These are phyloP conservation scores for Balaeniceps rex DNA, from an alignment of 2,113 vertebrate species.

Conservation along the genomic window DNA sequence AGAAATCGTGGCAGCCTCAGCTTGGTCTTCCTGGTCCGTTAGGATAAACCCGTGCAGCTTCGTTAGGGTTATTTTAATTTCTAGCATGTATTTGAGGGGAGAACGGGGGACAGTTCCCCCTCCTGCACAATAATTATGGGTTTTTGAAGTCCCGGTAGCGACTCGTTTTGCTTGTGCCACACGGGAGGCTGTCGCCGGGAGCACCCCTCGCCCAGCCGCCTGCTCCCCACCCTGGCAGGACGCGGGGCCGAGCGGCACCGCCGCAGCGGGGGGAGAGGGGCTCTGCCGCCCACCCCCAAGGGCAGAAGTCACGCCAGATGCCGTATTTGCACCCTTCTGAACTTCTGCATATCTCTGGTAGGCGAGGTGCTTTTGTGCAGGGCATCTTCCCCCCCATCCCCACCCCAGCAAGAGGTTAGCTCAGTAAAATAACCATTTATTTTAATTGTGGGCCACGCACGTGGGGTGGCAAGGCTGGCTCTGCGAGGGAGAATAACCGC, in stretches of 20 bases:
- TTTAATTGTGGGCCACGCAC: background rate
- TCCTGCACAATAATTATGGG: too few species aligned
- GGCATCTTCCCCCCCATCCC: background rate
- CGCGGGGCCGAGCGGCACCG: background rate
- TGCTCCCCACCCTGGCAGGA: background rate
- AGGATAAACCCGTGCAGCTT: background rate
- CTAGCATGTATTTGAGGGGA: background rate
- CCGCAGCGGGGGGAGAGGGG: too few species aligned
- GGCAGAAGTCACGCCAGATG: background rate
- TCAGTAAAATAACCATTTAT: background rate
- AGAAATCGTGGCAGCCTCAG: background rate
- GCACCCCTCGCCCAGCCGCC: background rate
- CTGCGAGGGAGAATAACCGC: background rate
- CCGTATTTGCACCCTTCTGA: background rate
- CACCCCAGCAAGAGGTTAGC: background rate
- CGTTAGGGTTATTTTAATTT: background rate
- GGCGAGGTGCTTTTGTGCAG: background rate
- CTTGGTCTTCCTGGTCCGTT: background rate
- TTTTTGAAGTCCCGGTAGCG: too few species aligned
- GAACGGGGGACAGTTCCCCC: too few species aligned
- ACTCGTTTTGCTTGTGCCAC: background rate
- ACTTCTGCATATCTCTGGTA: too few species aligned
- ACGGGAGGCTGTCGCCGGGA: background rate
- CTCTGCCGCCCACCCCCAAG: fast-evolving
- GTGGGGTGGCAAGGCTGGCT: background rate